Evolutionary conservation across 2,113 vertebrate species (phyloP).

Genomic region (Ciconia maguari): DNA sequence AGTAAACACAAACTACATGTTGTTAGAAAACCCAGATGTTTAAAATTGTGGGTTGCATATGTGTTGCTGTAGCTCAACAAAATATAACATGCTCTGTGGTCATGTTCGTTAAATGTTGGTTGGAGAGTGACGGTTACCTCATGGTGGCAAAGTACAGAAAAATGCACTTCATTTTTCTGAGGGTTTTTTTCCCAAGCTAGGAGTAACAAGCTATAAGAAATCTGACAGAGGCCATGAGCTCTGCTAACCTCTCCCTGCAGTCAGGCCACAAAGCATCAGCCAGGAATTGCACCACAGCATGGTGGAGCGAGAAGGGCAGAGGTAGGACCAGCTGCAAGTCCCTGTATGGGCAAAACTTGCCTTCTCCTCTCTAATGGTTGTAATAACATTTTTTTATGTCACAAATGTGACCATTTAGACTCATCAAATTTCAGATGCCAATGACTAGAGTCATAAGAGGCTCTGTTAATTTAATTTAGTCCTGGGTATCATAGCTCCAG

Average conservation of each 20-base stretch:
- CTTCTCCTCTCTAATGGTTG: neutral
- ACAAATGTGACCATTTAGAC: neutral
- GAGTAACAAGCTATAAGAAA: neutral
- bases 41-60: neutral
- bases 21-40: neutral
- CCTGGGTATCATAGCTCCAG: neutral
- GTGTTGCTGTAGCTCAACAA: neutral
- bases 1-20: neutral
- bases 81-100: neutral
- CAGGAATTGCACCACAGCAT: neutral
- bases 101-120: fast-evolving
- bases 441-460: neutral
- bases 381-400: neutral
- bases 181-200: neutral
- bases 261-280: fast-evolving
- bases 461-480: neutral
- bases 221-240: neutral
- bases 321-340: neutral
- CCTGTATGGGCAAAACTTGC: neutral
- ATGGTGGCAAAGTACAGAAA: neutral
- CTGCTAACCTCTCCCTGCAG: neutral
- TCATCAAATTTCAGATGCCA: neutral
- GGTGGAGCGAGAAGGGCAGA: neutral
- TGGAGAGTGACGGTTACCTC: neutral
- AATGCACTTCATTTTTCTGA: neutral